A percentile compares a stretch with the other conserved stretches of the same genome.
phyloP scores from a whole-genome alignment of 2,113 vertebrate species.

The Axis porcinus region DNA sequence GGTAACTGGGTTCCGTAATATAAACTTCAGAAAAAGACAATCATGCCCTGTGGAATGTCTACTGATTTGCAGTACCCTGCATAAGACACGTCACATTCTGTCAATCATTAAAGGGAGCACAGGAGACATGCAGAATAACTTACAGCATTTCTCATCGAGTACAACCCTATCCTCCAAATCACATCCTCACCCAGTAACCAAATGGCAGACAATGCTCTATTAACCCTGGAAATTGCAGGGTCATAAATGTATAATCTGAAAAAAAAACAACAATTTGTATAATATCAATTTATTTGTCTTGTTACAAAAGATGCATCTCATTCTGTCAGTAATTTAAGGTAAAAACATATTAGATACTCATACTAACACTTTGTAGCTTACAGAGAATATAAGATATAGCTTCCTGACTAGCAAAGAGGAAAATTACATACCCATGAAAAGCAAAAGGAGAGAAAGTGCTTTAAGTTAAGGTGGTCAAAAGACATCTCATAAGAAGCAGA shows the following conservation, averaged over 20 bases:
- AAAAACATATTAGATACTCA: neutral
- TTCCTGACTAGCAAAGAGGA: neutral
- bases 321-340: neutral
- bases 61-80: neutral
- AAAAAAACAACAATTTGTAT: neutral
- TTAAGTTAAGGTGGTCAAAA: neutral
- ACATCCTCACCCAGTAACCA: neutral
- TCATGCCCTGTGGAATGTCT: neutral
- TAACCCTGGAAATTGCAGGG: neutral
- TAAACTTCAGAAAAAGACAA: neutral
- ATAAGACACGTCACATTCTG: neutral
- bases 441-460: neutral
- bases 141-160: neutral
- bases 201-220: neutral
- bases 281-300: neutral
- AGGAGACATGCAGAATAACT: neutral
- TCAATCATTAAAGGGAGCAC: neutral
- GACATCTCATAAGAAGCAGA: neutral
- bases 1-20: neutral
- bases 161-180: neutral
- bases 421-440: neutral
- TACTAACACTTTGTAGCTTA: neutral
- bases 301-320: neutral
- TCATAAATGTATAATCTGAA: neutral
- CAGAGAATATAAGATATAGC: neutral